phyloP scores from a whole-genome alignment of 2,797 vertebrate species.

The Sitta carolinensis region DNA sequence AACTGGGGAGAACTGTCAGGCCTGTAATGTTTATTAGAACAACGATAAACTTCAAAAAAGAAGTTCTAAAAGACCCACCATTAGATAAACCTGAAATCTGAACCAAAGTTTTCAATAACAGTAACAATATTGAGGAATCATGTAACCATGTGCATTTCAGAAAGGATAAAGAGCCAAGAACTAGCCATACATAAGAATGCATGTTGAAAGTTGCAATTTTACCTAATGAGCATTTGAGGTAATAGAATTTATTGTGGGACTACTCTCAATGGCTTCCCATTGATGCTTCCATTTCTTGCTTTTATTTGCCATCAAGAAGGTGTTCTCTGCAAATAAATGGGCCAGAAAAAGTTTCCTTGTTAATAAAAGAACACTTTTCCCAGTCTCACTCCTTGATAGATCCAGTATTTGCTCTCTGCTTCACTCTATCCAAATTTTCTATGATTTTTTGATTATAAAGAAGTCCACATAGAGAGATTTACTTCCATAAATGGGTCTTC shows the following conservation, averaged over 20 bases:
- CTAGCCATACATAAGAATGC: not conserved
- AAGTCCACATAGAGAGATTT: not conserved
- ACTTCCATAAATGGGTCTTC: not conserved
- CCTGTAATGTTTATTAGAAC: not conserved
- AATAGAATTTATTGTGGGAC: not conserved
- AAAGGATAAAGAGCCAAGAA: not conserved
- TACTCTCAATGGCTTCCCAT: not conserved
- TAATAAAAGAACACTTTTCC: not conserved
- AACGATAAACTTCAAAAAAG: not conserved
- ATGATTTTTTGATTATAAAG: not conserved
- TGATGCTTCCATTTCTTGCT: not conserved
- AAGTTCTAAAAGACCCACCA: not conserved
- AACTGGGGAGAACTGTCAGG: not conserved
- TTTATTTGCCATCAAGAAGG: not conserved
- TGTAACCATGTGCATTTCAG: rapidly evolving
- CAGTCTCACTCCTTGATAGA: not conserved
- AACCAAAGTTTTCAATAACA: not conserved
- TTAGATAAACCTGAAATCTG: not conserved
- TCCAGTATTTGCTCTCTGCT: not conserved
- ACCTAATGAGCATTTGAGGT: not conserved
- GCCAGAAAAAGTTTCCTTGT: not conserved
- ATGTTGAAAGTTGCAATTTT: not conserved
- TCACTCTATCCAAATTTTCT: not conserved
- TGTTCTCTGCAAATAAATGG: not conserved
- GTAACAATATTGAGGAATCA: not conserved